A percentile compares a stretch with the other conserved stretches of the same genome.
phyloP scores from a whole-genome alignment of 1,140 invertebrate genomes.

The Drosophila subobscura region DNA sequence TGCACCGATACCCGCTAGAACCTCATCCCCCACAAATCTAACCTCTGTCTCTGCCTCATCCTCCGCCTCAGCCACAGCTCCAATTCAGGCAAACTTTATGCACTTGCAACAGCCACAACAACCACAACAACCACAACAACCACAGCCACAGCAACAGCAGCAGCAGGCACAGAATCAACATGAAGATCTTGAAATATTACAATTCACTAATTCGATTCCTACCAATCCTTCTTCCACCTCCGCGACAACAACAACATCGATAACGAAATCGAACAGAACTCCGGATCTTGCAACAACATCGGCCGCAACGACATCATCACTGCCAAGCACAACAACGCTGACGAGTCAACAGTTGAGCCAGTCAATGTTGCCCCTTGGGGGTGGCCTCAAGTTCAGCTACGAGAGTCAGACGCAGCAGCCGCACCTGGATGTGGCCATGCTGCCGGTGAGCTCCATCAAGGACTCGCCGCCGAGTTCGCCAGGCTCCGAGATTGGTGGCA shows the following conservation, averaged over 20 bases:
- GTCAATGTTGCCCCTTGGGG: conserved; percentile 11
- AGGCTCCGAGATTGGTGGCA: conserved; percentile 85
- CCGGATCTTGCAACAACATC: conserved; percentile 60
- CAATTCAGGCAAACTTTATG: conserved; percentile 38
- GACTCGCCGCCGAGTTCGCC: conserved; percentile 88
- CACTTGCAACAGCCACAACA: conserved; percentile 53
- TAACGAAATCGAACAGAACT: conserved; percentile 63
- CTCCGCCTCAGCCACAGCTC: conserved; percentile 31
- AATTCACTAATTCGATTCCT: conserved; percentile 68
- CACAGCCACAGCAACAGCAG: conserved; percentile 35
- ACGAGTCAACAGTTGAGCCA: conserved; percentile 32
- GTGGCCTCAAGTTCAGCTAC: conserved; percentile 82
- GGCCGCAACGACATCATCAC: conserved; percentile 19
- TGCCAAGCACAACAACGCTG: conserved; percentile 29
- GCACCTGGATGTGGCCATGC: conserved; percentile 57
- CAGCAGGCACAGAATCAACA: conserved; percentile 61
- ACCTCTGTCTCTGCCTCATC: conserved; percentile 44
- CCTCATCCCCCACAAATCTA: conserved; percentile 52
- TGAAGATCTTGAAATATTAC: conserved; percentile 79
- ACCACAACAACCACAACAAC: conserved; percentile 37
- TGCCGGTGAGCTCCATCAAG: conserved; percentile 71
- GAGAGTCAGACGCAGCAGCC: conserved; percentile 76
- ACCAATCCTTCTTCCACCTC: conserved; percentile 53
- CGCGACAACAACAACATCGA: conserved; percentile 32
- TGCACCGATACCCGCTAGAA: conserved; percentile 40